A percentile compares a stretch with the other conserved stretches of the same genome.
These are phyloP conservation scores for Metopia argyrocephala DNA, from an alignment of 2,888 invertebrate genomes.

Conservation along the genomic window DNA sequence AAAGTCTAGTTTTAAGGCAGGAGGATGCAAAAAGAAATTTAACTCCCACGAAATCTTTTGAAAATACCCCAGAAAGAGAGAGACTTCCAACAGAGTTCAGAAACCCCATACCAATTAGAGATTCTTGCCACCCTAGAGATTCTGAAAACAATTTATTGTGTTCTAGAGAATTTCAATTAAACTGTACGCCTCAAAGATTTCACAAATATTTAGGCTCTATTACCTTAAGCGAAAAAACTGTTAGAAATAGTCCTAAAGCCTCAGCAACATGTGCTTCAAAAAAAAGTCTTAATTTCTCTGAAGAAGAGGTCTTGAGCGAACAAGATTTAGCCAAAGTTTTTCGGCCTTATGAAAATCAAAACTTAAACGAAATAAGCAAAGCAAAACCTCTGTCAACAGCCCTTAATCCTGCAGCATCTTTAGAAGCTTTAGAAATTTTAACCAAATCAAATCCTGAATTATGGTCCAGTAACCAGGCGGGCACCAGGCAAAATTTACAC, in stretches of 20 bases:
- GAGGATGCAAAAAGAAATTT: background rate
- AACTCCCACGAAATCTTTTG: background rate
- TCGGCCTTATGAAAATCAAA: conserved; percentile 1
- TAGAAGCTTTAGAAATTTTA: conserved; percentile 73
- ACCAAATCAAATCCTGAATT: conserved; percentile 73
- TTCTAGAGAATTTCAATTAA: background rate
- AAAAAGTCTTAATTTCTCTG: background rate
- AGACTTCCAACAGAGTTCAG: no score
- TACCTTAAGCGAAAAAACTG: no score
- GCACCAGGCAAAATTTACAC: conserved; percentile 67
- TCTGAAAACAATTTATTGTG: background rate
- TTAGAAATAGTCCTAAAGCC: background rate
- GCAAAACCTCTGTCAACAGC: no score
- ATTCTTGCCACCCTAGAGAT: background rate
- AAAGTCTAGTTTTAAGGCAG: no score
- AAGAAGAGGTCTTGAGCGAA: background rate
- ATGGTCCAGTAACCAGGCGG: conserved; percentile 67
- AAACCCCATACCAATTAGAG: no score
- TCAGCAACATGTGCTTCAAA: background rate
- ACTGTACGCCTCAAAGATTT: no score
- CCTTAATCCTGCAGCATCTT: conserved; percentile 73
- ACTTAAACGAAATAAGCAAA: background rate
- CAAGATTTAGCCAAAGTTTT: conserved; percentile 42
- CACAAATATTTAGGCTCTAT: no score
- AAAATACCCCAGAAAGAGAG: no score